Conservation (phyloP, 2,888 invertebrate genomes). For the Thumatha senex region DNA sequence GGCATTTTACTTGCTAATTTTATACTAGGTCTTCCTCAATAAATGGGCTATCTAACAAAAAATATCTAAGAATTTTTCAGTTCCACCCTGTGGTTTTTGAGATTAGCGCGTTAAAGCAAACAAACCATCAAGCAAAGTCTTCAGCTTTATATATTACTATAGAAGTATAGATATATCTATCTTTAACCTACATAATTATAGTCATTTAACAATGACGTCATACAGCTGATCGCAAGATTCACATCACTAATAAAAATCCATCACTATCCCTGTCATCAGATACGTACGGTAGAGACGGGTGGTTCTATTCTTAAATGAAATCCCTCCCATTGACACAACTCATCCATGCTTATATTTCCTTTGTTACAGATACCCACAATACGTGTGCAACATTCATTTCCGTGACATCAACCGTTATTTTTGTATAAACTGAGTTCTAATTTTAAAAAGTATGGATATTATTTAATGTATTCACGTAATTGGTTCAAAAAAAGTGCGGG, state of each 20-base stretch:
- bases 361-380: conserved; percentile 23
- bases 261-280: neutral
- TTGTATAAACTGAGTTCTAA: conserved; percentile 12
- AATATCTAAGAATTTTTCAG: no score
- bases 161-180: no score
- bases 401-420: conserved; percentile 3
- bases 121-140: no score
- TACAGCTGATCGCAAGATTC: no score
- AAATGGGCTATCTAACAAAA: no score
- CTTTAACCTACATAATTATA: no score
- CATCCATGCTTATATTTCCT: conserved; percentile 6
- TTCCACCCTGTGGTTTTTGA: no score
- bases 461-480: conserved; percentile 28
- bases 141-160: no score
- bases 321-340: conserved; percentile 11
- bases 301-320: conserved; percentile 10
- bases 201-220: no score
- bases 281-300: neutral
- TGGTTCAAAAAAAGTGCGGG: conserved; percentile 32
- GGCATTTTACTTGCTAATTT: no score
- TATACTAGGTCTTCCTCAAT: no score
- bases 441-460: conserved; percentile 31
- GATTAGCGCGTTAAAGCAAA: no score
- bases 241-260: neutral
- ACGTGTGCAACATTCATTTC: neutral